Base-by-base conservation (phyloP, 2,888 invertebrate genomes). In the Cerastoderma edule region DNA sequence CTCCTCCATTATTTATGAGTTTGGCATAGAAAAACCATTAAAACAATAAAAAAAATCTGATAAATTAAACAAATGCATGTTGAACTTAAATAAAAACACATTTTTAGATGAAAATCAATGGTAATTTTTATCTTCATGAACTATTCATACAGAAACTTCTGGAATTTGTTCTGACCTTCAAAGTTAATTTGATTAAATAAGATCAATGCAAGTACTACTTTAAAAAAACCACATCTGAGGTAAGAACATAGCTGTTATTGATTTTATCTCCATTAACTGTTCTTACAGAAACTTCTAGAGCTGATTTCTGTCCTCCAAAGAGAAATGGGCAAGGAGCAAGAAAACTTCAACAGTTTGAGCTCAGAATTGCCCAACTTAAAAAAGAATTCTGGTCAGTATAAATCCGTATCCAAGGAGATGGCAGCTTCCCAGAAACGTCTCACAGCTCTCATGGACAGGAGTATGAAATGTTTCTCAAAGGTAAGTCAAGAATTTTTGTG, bases 381-480 rank as follows among this genome's bases (percentile, higher is more conserved):
- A 39, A 87, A 89, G 35, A 88, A 89, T 68, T 89, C 90, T 2
- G 85, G 85, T 30, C 92, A 92, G 72, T 89, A 91, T 83, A 89
- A 90, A 79, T 85, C 89, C 35, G 88, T 93, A 53, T 92, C 92
- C 1, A 88, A 89, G 32, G 91, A 92, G 24, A 89, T 93, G 78
- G 88, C 91, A 68, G 85, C 88, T 16, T 91, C 91, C 4, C 93
- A 93, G 83, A 85, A 85, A 8, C 82, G 90, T 16, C 87, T 93
- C 24, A 92, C 92, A 1, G 83, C 88, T n/a, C 89, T 93, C 10
- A 93, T 93, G 89, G 89, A 91, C 68, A 84, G 93, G 28, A 93
- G 92, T 74, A 93, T 93, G 93, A 89, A 92, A 68, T 93, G 93
- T 72, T 93, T 93, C 78, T 89, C 90, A 30, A 91, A 92, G 91